Evolutionary conservation across 1,140 invertebrate species (phyloP).

Genomic region (Steinernema feltiae): DNA sequence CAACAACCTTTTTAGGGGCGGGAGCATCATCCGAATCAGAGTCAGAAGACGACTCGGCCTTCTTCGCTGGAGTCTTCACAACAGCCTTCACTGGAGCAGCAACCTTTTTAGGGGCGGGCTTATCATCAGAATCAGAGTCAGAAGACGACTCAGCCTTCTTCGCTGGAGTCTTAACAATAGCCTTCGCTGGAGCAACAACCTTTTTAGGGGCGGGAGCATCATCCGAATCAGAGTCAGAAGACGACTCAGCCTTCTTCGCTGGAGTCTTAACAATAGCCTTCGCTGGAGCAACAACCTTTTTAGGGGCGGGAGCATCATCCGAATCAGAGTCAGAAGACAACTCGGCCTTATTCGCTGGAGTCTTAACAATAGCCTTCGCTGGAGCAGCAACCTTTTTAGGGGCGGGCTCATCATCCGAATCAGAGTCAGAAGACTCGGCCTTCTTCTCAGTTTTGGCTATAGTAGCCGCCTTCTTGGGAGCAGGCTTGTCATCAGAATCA

Average conservation of each 20-base stretch:
- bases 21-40: conserved; percentile 27
- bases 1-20: conserved; percentile 25
- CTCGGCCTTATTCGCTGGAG: conserved; percentile 25
- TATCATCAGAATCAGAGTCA: conserved; percentile 32
- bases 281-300: conserved; percentile 14
- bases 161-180: neutral
- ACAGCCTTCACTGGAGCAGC: conserved; percentile 15
- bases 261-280: neutral
- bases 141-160: conserved; percentile 28
- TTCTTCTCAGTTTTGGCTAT: conserved; percentile 26
- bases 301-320: conserved; percentile 25
- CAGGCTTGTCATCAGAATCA: neutral
- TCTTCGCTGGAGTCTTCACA: conserved; percentile 25
- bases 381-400: conserved; percentile 23
- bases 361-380: conserved; percentile 9
- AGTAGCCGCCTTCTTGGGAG: neutral
- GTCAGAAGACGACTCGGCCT: conserved; percentile 9
- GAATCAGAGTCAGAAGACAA: conserved; percentile 18
- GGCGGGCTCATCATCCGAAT: conserved; percentile 25
- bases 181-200: conserved; percentile 18
- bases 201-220: conserved; percentile 20
- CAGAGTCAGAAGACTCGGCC: conserved; percentile 17
- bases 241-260: conserved; percentile 25
- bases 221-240: conserved; percentile 21
- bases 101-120: conserved; percentile 26